Percentiles rank a stretch among this genome's conserved stretches.
Conservation (phyloP, 2,888 invertebrate genomes). For the Sympetrum striolatum region DNA sequence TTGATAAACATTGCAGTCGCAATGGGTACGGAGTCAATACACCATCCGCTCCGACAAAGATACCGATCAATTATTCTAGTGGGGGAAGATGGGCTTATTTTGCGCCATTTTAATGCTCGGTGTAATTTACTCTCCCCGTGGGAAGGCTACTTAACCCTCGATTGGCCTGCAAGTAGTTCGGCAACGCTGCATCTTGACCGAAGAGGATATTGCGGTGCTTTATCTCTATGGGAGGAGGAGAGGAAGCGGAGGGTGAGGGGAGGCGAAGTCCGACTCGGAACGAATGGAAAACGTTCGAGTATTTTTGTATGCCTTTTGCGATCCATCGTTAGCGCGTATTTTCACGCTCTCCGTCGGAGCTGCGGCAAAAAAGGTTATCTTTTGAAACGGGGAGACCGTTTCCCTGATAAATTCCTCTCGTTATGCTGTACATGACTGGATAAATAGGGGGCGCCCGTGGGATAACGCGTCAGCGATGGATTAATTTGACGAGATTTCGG, state of each 20-base stretch:
- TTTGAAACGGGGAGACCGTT: not conserved
- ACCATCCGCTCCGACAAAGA: not conserved
- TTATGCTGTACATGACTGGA: not conserved
- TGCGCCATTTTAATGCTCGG: not conserved
- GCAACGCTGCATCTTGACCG: constrained; percentile 34
- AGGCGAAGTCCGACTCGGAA: not conserved
- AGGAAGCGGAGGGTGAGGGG: not conserved
- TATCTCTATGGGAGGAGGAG: not conserved
- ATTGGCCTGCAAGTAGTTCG: constrained; percentile 1
- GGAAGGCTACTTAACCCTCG: constrained; percentile 14
- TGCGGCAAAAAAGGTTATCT: not conserved
- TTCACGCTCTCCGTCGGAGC: not conserved
- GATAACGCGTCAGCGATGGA: not conserved
- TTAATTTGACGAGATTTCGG: not conserved
- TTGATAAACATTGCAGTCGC: not conserved
- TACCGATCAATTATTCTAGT: not conserved
- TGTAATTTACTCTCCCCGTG: constrained; percentile 4
- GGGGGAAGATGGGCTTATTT: not conserved
- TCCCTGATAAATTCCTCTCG: not conserved
- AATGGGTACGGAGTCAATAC: not conserved
- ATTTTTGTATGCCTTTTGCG: not conserved
- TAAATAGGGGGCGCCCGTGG: not conserved
- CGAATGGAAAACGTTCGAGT: not conserved
- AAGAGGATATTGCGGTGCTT: constrained; percentile 9
- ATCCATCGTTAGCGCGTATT: not conserved